phyloP scores from a whole-genome alignment of 2,888 invertebrate genomes.

The Spodoptera picta region DNA sequence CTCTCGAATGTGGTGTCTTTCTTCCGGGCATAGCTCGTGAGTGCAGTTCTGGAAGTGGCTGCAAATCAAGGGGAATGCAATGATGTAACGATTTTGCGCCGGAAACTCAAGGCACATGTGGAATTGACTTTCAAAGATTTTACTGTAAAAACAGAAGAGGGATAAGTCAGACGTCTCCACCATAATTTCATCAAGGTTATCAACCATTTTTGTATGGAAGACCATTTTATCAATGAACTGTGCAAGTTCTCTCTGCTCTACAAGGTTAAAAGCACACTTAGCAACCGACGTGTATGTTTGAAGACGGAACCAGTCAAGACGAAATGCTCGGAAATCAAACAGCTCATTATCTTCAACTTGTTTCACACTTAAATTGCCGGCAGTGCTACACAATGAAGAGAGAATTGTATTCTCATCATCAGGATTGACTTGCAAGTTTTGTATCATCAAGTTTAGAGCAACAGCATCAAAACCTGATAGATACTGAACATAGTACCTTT shows the following conservation, averaged over 20 bases:
- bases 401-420: slow-evolving; percentile 98
- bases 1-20: slow-evolving; percentile 98
- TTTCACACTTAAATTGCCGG: slow-evolving; percentile 95
- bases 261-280: slow-evolving; percentile 93
- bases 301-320: slow-evolving; percentile 99
- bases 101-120: slow-evolving; percentile 99
- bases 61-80: slow-evolving; percentile 99
- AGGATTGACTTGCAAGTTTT: slow-evolving; percentile 94
- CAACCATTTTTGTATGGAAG: slow-evolving; percentile 99
- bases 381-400: slow-evolving; percentile 96
- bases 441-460: slow-evolving; percentile 95
- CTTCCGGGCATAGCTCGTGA: slow-evolving; percentile 99
- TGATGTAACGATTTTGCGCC: slow-evolving; percentile 98
- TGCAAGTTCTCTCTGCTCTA: slow-evolving; percentile 95
- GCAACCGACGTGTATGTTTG: slow-evolving; percentile 97
- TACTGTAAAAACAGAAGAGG: slow-evolving; percentile 98
- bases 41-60: slow-evolving; percentile 99
- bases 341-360: slow-evolving; percentile 98
- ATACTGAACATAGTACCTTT: slow-evolving; percentile 99
- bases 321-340: slow-evolving; percentile 98
- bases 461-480: slow-evolving; percentile 98
- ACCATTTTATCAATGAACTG: slow-evolving; percentile 97
- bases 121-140: slow-evolving; percentile 99
- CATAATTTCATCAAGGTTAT: slow-evolving; percentile 98
- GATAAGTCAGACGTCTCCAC: slow-evolving; percentile 99